These are phyloP conservation scores for Apodemia hepburni DNA, from an alignment of 2,888 invertebrate genomes.

Conservation along the genomic window DNA sequence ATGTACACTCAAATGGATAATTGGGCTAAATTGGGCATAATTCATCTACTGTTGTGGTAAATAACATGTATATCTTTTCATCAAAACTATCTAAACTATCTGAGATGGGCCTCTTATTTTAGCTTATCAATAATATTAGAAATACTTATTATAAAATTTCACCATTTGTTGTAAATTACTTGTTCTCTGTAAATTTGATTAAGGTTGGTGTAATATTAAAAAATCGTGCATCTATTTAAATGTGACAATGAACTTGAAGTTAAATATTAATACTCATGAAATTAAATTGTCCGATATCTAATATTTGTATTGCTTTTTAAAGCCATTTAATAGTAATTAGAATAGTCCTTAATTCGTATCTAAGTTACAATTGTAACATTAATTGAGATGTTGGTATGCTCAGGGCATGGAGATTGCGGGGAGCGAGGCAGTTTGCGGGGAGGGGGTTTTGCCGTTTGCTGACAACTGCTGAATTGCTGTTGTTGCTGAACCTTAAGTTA, in stretches of 20 bases:
- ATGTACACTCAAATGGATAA: constrained; percentile 44
- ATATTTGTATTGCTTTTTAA: neutral
- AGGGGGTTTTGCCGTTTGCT: constrained; percentile 72
- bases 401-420: constrained; percentile 73
- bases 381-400: constrained; percentile 75
- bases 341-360: constrained; percentile 9
- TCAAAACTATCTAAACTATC: neutral
- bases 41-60: constrained; percentile 57
- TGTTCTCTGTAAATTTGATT: neutral
- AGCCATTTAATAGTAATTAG: neutral
- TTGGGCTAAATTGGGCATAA: constrained; percentile 66
- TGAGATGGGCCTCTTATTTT: neutral
- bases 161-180: neutral
- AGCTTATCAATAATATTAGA: no score
- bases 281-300: neutral
- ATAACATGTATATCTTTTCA: constrained; percentile 35
- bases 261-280: neutral
- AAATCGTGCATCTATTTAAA: neutral
- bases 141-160: neutral
- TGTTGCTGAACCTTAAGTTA: constrained; percentile 76
- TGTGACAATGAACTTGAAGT: neutral
- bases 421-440: constrained; percentile 71
- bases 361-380: constrained; percentile 41
- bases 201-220: neutral
- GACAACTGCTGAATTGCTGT: constrained; percentile 78